phyloP scores from a whole-genome alignment of 2,113 vertebrate genomes.

The Colinus virginianus region DNA sequence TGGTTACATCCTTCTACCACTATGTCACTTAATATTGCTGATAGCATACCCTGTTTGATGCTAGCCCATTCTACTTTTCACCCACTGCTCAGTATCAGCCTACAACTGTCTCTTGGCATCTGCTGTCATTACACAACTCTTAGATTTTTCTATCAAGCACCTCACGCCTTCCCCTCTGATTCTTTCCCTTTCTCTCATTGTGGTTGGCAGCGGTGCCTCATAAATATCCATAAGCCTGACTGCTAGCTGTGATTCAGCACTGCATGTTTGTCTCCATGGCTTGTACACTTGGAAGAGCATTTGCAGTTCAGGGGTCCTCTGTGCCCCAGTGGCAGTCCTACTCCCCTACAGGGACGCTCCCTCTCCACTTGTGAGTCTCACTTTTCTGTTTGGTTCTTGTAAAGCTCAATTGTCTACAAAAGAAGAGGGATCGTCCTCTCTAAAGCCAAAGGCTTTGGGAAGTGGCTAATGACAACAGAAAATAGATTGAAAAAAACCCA shows the following conservation, averaged over 20 bases:
- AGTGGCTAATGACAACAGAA: background rate
- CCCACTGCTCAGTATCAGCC: background rate
- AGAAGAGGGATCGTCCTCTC: background rate
- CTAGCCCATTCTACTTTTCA: background rate
- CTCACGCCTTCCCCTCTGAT: background rate
- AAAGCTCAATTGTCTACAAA: background rate
- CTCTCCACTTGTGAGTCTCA: background rate
- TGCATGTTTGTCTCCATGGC: background rate
- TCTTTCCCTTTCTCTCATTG: background rate
- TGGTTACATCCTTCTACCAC: background rate
- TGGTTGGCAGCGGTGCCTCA: background rate
- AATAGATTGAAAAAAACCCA: background rate
- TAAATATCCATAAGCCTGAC: background rate
- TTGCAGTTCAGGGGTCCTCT: background rate
- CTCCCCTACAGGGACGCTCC: accelerated
- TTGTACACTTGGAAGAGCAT: background rate
- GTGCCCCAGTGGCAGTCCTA: background rate
- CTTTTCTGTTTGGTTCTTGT: background rate
- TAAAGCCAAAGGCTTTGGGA: background rate
- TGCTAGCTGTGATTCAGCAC: background rate
- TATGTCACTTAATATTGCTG: background rate
- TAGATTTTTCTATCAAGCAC: background rate
- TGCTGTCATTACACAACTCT: background rate
- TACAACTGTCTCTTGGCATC: background rate
- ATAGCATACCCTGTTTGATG: accelerated